Conservation (phyloP, 2,113 vertebrate species). For the Paralichthys olivaceus region DNA sequence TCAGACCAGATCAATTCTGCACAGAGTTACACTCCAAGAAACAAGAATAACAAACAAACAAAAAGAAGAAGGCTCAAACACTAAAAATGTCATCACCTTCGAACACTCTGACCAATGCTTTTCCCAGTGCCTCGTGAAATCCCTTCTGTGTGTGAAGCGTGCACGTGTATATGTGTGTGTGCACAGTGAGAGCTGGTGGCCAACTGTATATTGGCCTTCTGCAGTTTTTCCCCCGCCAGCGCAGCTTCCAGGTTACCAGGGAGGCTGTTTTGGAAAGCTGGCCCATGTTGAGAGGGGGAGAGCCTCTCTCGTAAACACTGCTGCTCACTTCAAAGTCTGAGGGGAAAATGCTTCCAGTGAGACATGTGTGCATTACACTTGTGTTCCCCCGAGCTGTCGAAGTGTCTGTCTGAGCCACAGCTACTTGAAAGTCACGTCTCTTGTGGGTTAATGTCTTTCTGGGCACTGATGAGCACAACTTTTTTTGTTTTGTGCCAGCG, state of each 20-base stretch:
- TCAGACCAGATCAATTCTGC: background rate
- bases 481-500: background rate
- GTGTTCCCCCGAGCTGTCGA: conserved; percentile 19
- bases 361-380: conserved; percentile 13
- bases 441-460: conserved; percentile 9
- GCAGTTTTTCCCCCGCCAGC: conserved; percentile 35
- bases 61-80: background rate
- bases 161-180: conserved; percentile 3
- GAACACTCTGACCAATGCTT: background rate
- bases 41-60: background rate
- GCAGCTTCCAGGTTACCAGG: conserved; percentile 72
- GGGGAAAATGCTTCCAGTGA: conserved; percentile 40
- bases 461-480: conserved; percentile 11
- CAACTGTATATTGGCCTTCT: conserved; percentile 13
- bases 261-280: conserved; percentile 82
- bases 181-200: conserved; percentile 6
- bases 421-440: conserved; percentile 27
- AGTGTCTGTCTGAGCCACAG: conserved; percentile 26
- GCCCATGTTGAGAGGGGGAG: conserved; percentile 66
- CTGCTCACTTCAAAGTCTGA: conserved; percentile 63
- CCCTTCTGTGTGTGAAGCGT: conserved; percentile 17
- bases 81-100: conserved; percentile 27
- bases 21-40: background rate
- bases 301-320: conserved; percentile 64
- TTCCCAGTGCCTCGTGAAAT: conserved; percentile 2